A percentile compares a stretch with the other conserved stretches of the same genome.
Evolutionary conservation across 2,888 invertebrate genomes (phyloP).

Genomic region (Calameuta pallipes): DNA sequence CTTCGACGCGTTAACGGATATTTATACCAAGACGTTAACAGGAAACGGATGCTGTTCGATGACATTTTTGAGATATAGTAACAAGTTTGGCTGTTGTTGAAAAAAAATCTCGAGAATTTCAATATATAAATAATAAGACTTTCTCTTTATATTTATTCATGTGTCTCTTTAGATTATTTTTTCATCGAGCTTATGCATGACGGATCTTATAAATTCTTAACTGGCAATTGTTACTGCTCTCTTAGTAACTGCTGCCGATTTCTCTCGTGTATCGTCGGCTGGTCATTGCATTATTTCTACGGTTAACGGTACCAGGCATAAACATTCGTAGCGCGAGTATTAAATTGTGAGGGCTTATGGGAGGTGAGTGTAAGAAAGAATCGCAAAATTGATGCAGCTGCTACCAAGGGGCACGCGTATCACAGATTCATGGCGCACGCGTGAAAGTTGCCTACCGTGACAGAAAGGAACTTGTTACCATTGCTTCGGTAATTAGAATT

Average conservation of each 20-base stretch:
- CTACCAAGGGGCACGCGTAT: conserved; percentile 41
- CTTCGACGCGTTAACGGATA: not conserved
- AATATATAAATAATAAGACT: not conserved
- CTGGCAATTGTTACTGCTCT: not conserved
- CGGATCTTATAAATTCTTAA: not conserved
- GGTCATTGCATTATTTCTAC: not conserved
- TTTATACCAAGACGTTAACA: not conserved
- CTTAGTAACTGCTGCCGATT: not conserved
- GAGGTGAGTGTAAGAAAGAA: conserved; percentile 4
- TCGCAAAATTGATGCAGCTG: conserved; percentile 28
- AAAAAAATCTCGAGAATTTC: not conserved
- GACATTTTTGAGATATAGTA: not conserved
- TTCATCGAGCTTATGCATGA: not conserved
- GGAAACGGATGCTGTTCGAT: not conserved
- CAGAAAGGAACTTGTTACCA: not conserved
- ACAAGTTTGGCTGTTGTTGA: not conserved
- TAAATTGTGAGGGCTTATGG: conserved; percentile 21
- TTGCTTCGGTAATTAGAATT: conserved; percentile 47
- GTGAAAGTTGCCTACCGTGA: conserved; percentile 36
- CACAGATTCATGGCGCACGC: conserved; percentile 46
- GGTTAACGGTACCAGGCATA: conserved; percentile 13
- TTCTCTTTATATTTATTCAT: not conserved
- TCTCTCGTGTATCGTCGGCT: not conserved
- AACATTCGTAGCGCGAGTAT: conserved; percentile 32
- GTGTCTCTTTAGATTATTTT: not conserved